Evolutionary conservation across 30 jellyfish, hydroid and myxozoan genomes (phyloP).

Genomic region (Euphysa ruthae): DNA sequence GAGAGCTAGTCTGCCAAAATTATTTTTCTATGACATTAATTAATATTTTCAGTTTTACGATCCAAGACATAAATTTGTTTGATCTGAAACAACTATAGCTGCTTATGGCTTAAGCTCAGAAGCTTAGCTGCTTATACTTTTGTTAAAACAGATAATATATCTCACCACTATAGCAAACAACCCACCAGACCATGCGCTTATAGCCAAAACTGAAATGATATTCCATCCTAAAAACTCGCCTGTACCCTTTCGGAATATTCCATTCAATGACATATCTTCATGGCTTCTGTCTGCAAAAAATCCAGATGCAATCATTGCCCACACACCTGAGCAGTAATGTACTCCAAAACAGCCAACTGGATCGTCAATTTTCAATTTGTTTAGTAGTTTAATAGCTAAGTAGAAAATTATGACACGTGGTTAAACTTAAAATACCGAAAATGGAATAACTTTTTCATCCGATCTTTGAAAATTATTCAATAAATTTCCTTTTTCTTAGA

Average conservation of each 20-base stretch:
- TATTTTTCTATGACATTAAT: no score
- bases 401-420: no score
- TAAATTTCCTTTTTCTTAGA: no score
- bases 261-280: conserved; percentile 7
- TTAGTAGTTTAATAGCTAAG: neutral
- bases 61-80: no score
- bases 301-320: conserved; percentile 78
- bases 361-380: conserved; percentile 46
- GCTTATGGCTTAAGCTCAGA: no score
- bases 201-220: conserved; percentile 35
- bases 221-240: conserved; percentile 35
- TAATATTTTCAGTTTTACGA: no score
- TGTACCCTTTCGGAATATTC: conserved; percentile 59
- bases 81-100: no score
- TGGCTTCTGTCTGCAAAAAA: conserved; percentile 61
- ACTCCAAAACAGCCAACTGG: conserved; percentile 90
- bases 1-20: no score
- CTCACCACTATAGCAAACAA: conserved; percentile 56
- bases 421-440: no score
- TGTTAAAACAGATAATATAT: neutral
- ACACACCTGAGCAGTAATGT: conserved; percentile 63
- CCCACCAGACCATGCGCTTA: conserved; percentile 52
- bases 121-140: no score
- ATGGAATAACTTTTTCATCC: no score
- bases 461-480: no score